A percentile compares a stretch with the other conserved stretches of the same genome.
phyloP scores from a whole-genome alignment of 2,888 invertebrate genomes.

The Ophion ventricosus region DNA sequence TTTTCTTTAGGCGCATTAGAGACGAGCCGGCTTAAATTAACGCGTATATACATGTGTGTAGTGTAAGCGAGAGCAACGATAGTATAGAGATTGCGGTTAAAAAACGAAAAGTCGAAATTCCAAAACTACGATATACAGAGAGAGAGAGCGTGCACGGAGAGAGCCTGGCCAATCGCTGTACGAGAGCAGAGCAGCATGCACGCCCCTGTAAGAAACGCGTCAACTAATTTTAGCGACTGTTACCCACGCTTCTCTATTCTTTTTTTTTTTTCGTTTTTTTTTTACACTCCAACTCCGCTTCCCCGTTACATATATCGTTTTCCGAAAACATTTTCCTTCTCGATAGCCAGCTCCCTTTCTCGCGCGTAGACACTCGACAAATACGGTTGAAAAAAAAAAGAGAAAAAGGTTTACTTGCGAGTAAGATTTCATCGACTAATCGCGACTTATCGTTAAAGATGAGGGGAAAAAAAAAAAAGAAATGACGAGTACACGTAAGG shows the following conservation, averaged over 20 bases:
- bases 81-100: constrained; percentile 38
- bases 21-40: background rate
- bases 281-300: constrained; percentile 2
- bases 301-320: constrained; percentile 25
- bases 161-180: constrained; percentile 24
- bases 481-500: background rate
- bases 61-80: constrained; percentile 7
- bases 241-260: constrained; percentile 45
- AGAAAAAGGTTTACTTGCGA: background rate
- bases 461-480: background rate
- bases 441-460: background rate
- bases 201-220: constrained; percentile 61
- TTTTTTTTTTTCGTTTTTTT: constrained; percentile 6
- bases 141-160: constrained; percentile 16
- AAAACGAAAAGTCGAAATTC: constrained; percentile 58
- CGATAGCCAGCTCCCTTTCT: background rate
- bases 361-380: background rate
- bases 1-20: constrained; percentile 3
- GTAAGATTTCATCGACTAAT: background rate
- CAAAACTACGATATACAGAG: constrained; percentile 47
- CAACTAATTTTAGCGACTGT: constrained; percentile 64
- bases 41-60: background rate
- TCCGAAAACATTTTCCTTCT: constrained; percentile 22
- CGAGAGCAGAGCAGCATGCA: constrained; percentile 43
- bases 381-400: background rate